These are phyloP conservation scores for Homarus americanus DNA, from an alignment of 1,140 invertebrate genomes.

Conservation along the genomic window DNA sequence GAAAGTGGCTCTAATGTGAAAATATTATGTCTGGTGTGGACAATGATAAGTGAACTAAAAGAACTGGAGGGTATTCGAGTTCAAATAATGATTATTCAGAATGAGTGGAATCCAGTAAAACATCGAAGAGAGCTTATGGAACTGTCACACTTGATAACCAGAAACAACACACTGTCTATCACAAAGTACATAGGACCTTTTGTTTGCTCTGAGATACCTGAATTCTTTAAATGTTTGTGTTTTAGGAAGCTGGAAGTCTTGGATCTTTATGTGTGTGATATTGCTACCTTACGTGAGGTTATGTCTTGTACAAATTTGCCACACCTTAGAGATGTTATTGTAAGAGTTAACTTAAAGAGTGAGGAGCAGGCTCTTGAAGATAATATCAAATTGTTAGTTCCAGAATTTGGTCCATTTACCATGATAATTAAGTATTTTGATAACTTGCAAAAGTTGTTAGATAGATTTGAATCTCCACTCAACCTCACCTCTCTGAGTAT, in stretches of 20 bases:
- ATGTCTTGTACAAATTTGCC: neutral
- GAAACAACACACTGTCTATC: neutral
- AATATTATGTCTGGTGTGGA: conserved; percentile 6
- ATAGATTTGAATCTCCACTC: neutral
- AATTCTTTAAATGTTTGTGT: conserved; percentile 39
- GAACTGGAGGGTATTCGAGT: neutral
- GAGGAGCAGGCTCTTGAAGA: neutral
- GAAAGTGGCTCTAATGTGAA: neutral
- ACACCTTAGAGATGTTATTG: neutral
- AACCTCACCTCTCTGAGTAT: conserved; percentile 25
- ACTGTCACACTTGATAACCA: neutral
- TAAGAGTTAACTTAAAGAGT: conserved; percentile 2
- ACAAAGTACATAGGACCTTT: conserved; percentile 38
- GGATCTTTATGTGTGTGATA: conserved; percentile 33
- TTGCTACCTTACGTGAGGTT: neutral
- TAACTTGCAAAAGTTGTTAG: conserved; percentile 17
- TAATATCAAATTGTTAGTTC: neutral
- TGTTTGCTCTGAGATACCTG: conserved; percentile 11
- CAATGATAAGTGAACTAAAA: neutral
- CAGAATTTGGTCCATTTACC: neutral
- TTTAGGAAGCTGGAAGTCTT: conserved; percentile 3
- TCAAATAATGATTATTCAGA: neutral
- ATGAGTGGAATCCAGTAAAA: neutral
- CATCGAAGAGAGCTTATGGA: neutral
- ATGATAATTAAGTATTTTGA: conserved; percentile 42